Percentiles rank a stretch among this genome's conserved stretches.
Evolutionary conservation across 2,113 vertebrate species (phyloP).

Genomic region (Thamnophis sirtalis): DNA sequence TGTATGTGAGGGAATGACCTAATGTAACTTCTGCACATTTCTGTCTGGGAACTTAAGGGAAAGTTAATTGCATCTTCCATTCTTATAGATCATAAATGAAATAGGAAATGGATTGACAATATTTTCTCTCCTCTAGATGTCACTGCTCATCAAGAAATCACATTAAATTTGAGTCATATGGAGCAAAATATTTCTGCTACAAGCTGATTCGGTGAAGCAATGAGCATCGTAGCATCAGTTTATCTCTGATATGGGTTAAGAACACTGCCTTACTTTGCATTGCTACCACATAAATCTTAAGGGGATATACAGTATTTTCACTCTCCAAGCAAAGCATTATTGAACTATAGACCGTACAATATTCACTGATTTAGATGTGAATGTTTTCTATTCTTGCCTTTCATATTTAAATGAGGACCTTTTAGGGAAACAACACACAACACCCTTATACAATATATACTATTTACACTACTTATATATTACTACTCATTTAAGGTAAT

Average conservation of each 20-base stretch:
- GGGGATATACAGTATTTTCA: not conserved
- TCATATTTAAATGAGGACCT: not conserved
- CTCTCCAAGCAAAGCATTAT: not conserved
- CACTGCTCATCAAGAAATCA: conserved; percentile 23
- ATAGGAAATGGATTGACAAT: not conserved
- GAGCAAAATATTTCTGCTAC: not conserved
- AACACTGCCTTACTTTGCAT: not conserved
- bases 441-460: not conserved
- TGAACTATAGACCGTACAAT: not conserved
- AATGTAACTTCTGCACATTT: not conserved
- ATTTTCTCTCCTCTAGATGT: conserved; percentile 45
- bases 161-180: not conserved
- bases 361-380: not conserved
- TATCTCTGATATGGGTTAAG: not conserved
- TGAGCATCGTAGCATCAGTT: not conserved
- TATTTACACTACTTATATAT: not conserved
- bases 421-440: not conserved
- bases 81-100: not conserved
- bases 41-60: not conserved
- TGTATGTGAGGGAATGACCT: not conserved
- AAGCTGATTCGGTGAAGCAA: not conserved
- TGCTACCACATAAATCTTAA: not conserved
- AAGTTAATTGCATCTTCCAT: not conserved
- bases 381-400: not conserved
- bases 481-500: not conserved